Evolutionary conservation across 2,888 invertebrate species (phyloP).

Genomic region (Limnephilus marmoratus): DNA sequence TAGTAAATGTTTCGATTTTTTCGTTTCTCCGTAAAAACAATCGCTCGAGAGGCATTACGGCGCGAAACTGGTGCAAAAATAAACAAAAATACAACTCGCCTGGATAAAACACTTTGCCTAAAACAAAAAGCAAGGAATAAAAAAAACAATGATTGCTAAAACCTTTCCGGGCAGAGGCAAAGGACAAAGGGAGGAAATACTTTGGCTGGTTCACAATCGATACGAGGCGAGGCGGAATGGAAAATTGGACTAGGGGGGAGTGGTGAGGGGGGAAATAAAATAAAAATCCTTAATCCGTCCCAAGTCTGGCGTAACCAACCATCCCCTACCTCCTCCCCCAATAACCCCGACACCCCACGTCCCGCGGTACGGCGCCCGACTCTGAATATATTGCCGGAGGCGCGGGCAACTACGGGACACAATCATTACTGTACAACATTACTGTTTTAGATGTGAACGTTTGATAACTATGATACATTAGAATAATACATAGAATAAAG

Average conservation of each 20-base stretch:
- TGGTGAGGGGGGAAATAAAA: constrained; percentile 62
- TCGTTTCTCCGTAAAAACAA: not conserved
- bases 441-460: not conserved
- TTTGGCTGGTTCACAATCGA: constrained; percentile 54
- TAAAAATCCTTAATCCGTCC: constrained; percentile 65
- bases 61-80: not conserved
- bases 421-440: not conserved
- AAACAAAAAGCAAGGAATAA: constrained; percentile 21
- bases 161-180: constrained; percentile 21
- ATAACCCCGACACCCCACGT: not conserved
- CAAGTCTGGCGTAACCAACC: constrained; percentile 48
- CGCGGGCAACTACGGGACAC: not conserved
- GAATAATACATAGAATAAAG: too few species aligned
- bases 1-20: not conserved
- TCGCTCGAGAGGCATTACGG: constrained; percentile 9
- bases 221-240: constrained; percentile 50
- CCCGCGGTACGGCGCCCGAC: constrained; percentile 74
- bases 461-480: not conserved
- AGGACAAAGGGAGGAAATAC: constrained; percentile 28
- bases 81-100: not conserved
- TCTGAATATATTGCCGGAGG: constrained; percentile 67
- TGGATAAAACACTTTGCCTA: constrained; percentile 25
- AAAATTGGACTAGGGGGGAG: constrained; percentile 18
- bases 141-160: constrained; percentile 38
- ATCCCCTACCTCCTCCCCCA: not conserved